Base-by-base conservation (phyloP, 2,113 vertebrate genomes). In the Lasiurus cinereus region DNA sequence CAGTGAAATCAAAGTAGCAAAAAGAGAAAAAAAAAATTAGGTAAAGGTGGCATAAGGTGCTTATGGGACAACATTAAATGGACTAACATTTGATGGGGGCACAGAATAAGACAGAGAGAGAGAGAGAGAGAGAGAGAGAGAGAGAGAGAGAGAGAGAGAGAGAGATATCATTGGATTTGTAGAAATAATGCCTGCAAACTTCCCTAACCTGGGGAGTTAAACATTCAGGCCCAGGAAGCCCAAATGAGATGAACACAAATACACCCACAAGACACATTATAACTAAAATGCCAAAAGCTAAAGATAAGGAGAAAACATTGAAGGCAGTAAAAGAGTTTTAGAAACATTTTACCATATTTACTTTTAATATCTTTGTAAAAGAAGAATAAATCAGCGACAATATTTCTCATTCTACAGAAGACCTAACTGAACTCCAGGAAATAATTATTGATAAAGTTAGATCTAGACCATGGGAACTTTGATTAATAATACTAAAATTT, bases 381-480 rank as follows among this genome's bases (percentile, higher is more conserved):
- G 78, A 79, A 84, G 8, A 52, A 22, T 13, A 50, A 43, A 5
- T 73, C 7, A 92, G 67, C 10, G 24, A 29, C 33, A 21, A 21
- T 18, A 22, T 73, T 79, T 78, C n/a, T 83, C 7, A 43, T 77
- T 88, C 73, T 89, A 74, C 66, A n/a, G 39, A 94, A 83, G 54
- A 87, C 31, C 59, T 91, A 50, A 72, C 3, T 90, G 46, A 56
- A 83, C 11, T 88, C 15, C 46, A 80, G 48, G 93, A 91, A 64
- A 79, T 86, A 73, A 64, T 93, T 93, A 54, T 27, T 24, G 13
- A 29, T 56, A 11, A 48, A 12, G 7, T 79, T 74, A 64, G 31
- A 77, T 64, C 70, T 90, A 50, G 82, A 90, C 82, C 50, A 70
- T 4, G 29, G 66, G 67, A 62, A 1, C 16, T 54, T 78, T 83